phyloP scores from a whole-genome alignment of 2,113 vertebrate species.

The Pavo muticus region DNA sequence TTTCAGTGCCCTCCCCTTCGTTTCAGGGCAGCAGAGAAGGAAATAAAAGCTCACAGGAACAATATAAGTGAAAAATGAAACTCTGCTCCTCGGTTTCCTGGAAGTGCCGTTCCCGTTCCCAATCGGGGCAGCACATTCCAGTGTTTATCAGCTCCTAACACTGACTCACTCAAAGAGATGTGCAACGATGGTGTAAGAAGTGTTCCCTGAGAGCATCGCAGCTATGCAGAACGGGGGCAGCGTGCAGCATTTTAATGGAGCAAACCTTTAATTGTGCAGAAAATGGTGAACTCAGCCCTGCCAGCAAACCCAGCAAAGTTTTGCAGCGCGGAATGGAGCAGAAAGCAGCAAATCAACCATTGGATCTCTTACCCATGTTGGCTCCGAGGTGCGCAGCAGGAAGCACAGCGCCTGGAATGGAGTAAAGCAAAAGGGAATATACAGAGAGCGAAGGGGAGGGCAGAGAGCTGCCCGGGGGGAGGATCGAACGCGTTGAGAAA shows the following conservation, averaged over 20 bases:
- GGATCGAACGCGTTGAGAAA: neutral
- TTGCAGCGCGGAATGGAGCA: accelerated
- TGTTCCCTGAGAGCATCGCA: neutral
- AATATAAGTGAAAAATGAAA: neutral
- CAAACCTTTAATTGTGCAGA: accelerated
- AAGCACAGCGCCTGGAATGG: neutral
- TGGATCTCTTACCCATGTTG: conserved; percentile 52
- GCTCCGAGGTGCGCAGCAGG: too few relatives aligned
- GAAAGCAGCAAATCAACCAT: neutral
- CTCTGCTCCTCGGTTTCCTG: neutral
- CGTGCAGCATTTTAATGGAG: neutral
- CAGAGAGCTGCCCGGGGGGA: conserved; percentile 18
- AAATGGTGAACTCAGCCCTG: neutral
- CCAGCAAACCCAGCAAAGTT: too few relatives aligned
- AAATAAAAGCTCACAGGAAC: neutral
- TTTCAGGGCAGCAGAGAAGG: too few relatives aligned
- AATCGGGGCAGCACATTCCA: too few relatives aligned
- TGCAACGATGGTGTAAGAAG: neutral
- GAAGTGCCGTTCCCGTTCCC: accelerated
- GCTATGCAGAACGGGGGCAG: neutral
- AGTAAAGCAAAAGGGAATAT: neutral
- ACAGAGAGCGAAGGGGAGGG: neutral
- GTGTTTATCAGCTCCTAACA: too few relatives aligned
- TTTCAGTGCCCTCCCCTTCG: neutral
- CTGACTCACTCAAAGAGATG: neutral